phyloP scores from a whole-genome alignment of 2,888 invertebrate genomes.

The Cryptus armator region DNA sequence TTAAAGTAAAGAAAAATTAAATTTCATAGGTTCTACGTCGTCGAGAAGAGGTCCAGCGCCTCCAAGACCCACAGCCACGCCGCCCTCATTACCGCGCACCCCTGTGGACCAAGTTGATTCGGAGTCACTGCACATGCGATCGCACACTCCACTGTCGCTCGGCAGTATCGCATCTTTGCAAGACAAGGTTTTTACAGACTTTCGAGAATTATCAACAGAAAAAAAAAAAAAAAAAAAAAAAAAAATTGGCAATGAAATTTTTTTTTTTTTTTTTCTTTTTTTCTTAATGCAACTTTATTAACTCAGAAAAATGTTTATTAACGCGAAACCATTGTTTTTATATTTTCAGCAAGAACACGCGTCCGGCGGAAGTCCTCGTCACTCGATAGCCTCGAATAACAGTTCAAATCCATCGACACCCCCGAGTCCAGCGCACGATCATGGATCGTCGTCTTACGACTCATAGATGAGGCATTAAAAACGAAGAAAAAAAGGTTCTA shows the following conservation, averaged over 20 bases:
- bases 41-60: constrained; percentile 87
- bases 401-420: constrained; percentile 91
- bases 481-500: constrained; percentile 12
- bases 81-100: constrained; percentile 87
- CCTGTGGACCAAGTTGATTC: constrained; percentile 86
- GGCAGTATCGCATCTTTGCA: constrained; percentile 93
- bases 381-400: constrained; percentile 91
- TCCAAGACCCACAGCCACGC: constrained; percentile 87
- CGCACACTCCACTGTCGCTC: constrained; percentile 90
- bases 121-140: constrained; percentile 85
- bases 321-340: not conserved
- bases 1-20: not conserved
- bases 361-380: constrained; percentile 88
- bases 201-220: constrained; percentile 1
- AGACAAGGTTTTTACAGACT: constrained; percentile 86
- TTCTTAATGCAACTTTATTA: not conserved
- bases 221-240: too few relatives aligned
- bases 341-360: constrained; percentile 82
- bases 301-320: not conserved
- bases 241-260: too few relatives aligned
- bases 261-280: too few relatives aligned
- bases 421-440: constrained; percentile 89
- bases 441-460: constrained; percentile 89
- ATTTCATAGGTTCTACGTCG: constrained; percentile 85
- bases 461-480: constrained; percentile 84